These are phyloP conservation scores for Corvus cornix DNA, from an alignment of 2,113 vertebrate species.

Conservation along the genomic window DNA sequence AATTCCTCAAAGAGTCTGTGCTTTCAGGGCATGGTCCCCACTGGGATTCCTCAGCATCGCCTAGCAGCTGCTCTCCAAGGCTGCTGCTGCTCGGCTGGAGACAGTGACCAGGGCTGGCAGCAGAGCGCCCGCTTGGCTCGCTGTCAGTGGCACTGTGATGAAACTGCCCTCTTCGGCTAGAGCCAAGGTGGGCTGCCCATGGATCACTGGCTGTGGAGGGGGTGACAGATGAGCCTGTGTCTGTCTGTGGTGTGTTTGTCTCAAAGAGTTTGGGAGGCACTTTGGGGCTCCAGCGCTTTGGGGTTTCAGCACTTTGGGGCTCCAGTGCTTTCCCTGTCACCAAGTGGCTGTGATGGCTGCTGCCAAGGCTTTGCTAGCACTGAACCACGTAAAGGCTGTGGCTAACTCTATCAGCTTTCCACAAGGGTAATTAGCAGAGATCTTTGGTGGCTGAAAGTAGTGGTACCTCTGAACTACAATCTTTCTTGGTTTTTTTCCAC, in stretches of 20 bases:
- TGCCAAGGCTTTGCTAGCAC: background rate
- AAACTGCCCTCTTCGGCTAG: background rate
- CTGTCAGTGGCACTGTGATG: rapidly evolving
- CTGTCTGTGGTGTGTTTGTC: rapidly evolving
- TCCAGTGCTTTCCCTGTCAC: background rate
- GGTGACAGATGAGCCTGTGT: background rate
- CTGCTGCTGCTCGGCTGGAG: background rate
- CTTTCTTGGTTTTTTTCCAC: background rate
- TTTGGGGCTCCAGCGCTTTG: rapidly evolving
- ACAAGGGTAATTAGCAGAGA: conserved; percentile 20
- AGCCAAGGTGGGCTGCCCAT: background rate
- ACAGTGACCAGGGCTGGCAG: background rate
- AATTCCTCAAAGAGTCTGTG: background rate
- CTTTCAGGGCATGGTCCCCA: background rate
- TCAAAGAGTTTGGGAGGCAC: background rate
- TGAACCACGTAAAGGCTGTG: background rate
- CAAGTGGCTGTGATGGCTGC: background rate
- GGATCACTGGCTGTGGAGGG: background rate
- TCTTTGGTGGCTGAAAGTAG: conserved; percentile 26
- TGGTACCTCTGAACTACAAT: background rate
- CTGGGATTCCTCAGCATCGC: rapidly evolving
- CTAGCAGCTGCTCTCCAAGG: background rate
- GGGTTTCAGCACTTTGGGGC: background rate
- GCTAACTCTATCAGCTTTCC: background rate
- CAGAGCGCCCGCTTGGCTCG: rapidly evolving